A percentile compares a stretch with the other conserved stretches of the same genome.
Evolutionary conservation across 2,797 vertebrate genomes (phyloP).

Genomic region (Thripadectes ignobilis): DNA sequence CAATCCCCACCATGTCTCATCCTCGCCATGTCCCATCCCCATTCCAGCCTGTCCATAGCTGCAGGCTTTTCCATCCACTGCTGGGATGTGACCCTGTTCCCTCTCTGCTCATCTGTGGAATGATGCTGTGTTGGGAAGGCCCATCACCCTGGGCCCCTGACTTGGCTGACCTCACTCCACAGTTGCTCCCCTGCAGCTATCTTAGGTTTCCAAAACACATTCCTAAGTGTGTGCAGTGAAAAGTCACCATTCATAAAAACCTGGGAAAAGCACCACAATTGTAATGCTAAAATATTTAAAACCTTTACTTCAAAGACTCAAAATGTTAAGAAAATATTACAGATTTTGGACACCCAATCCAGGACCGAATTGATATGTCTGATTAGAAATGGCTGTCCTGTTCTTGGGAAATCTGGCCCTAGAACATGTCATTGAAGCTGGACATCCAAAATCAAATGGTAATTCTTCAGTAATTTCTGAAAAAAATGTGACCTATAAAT

Average conservation of each 20-base stretch:
- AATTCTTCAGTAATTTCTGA: neutral
- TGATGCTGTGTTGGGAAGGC: neutral
- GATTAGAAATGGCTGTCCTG: neutral
- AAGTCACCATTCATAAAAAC: neutral
- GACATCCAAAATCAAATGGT: neutral
- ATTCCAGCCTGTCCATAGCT: neutral
- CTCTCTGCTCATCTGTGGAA: neutral
- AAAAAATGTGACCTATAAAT: neutral
- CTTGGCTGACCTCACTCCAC: neutral
- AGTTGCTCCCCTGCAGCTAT: accelerated
- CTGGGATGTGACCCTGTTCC: neutral
- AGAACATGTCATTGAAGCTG: neutral
- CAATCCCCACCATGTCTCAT: neutral
- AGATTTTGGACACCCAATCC: neutral
- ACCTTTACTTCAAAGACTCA: neutral
- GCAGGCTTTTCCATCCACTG: neutral
- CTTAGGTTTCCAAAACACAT: neutral
- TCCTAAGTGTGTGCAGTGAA: accelerated
- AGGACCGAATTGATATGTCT: neutral
- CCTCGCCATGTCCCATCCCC: neutral
- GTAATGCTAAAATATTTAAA: neutral
- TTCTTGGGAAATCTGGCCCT: neutral
- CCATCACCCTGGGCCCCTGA: no score
- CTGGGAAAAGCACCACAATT: neutral
- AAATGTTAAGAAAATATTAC: neutral